Evolutionary conservation across 2,888 invertebrate genomes (phyloP).

Genomic region (Drosophila meridiana): DNA sequence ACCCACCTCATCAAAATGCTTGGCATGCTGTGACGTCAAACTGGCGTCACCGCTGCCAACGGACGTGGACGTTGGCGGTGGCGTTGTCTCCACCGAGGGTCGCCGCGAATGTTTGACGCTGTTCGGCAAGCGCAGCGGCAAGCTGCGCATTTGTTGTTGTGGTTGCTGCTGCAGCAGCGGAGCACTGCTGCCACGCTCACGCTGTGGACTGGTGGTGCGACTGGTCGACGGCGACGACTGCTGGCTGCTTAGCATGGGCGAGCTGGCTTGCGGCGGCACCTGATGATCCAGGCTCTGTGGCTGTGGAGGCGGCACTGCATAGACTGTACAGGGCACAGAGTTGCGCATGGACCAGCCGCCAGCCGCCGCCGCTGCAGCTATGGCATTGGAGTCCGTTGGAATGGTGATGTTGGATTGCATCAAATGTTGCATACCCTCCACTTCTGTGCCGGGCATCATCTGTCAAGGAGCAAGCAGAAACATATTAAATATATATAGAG

Average conservation of each 20-base stretch:
- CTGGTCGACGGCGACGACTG: slow-evolving; percentile 92
- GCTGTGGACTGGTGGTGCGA: slow-evolving; percentile 89
- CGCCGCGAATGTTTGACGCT: slow-evolving; percentile 81
- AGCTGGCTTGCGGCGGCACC: slow-evolving; percentile 87
- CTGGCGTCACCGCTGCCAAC: slow-evolving; percentile 69
- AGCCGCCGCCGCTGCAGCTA: slow-evolving; percentile 53
- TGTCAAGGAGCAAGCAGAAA: slow-evolving; percentile 39
- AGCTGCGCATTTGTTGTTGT: slow-evolving; percentile 76
- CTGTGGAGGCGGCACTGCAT: slow-evolving; percentile 55
- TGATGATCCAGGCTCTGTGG: slow-evolving; percentile 66
- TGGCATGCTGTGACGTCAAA: slow-evolving; percentile 73
- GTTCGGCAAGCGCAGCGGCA: slow-evolving; percentile 77
- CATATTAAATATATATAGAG: background rate
- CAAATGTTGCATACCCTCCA: slow-evolving; percentile 84
- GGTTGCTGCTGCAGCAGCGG: slow-evolving; percentile 69
- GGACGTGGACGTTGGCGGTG: slow-evolving; percentile 51
- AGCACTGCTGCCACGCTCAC: slow-evolving; percentile 73
- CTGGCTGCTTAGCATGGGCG: slow-evolving; percentile 89
- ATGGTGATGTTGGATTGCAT: slow-evolving; percentile 84
- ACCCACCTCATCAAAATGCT: slow-evolving; percentile 83
- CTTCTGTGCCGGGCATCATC: slow-evolving; percentile 81
- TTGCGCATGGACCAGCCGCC: slow-evolving; percentile 78
- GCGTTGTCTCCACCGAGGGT: slow-evolving; percentile 84
- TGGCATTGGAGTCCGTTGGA: slow-evolving; percentile 82
- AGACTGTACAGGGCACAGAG: slow-evolving; percentile 41